Evolutionary conservation across 2,113 vertebrate genomes (phyloP).

Genomic region (Eidolon helvum): DNA sequence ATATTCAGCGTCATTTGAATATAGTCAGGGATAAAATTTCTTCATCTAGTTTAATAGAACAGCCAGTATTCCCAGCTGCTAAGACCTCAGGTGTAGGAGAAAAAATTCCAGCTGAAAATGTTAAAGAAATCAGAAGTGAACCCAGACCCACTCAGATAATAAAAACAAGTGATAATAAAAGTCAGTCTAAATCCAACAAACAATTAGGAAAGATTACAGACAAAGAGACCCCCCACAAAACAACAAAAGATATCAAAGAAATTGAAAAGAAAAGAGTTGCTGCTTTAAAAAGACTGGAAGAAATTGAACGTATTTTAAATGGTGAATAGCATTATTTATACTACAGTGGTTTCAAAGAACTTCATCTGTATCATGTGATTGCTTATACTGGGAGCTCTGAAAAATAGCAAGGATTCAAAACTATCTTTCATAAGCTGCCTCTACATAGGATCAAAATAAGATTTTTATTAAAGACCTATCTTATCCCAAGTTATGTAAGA

Average conservation of each 20-base stretch:
- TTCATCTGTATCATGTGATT: constrained; percentile 58
- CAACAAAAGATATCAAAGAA: constrained; percentile 94
- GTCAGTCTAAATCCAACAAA: constrained; percentile 82
- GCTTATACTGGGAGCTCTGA: constrained; percentile 69
- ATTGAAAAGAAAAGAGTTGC: constrained; percentile 97
- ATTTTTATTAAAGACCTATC: constrained; percentile 46
- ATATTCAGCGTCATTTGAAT: constrained; percentile 93
- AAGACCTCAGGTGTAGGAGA: constrained; percentile 70
- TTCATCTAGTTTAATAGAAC: constrained; percentile 84
- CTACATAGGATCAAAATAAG: constrained; percentile 26
- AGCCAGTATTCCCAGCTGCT: constrained; percentile 76
- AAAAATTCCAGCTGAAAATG: constrained; percentile 73
- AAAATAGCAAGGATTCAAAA: constrained; percentile 54
- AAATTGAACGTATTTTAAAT: constrained; percentile 98
- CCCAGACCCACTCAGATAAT: constrained; percentile 81
- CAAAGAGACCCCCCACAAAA: constrained; percentile 89
- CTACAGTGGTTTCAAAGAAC: constrained; percentile 9
- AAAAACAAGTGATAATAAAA: constrained; percentile 72
- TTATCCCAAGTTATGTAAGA: background rate
- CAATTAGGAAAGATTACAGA: constrained; percentile 82
- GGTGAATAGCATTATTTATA: constrained; percentile 87
- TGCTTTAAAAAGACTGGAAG: constrained; percentile 97
- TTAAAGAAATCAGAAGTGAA: constrained; percentile 83
- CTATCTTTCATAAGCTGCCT: constrained; percentile 57
- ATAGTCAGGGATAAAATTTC: constrained; percentile 96